phyloP scores from a whole-genome alignment of 2,113 vertebrate species.

The Rousettus leschenaultii region DNA sequence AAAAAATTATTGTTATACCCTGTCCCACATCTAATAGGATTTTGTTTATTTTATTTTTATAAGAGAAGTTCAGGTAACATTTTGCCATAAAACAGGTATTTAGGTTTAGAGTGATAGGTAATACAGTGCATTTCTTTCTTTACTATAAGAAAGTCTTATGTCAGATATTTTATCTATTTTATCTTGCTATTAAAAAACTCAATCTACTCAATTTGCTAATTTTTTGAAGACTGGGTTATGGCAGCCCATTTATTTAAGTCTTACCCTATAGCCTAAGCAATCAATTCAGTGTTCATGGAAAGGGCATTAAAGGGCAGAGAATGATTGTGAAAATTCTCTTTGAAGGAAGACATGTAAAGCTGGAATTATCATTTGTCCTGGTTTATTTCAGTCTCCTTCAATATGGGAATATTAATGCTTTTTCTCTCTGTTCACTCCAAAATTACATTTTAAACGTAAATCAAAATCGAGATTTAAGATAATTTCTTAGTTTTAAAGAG shows the following conservation, averaged over 20 bases:
- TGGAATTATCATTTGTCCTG: background rate
- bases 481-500: conserved; percentile 43
- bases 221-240: background rate
- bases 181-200: background rate
- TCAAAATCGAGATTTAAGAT: background rate
- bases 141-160: background rate
- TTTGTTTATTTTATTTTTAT: background rate
- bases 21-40: background rate
- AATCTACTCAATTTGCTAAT: background rate
- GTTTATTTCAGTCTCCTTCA: background rate
- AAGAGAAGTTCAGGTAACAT: background rate
- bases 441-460: conserved; percentile 6
- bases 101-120: background rate
- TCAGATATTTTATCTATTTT: background rate
- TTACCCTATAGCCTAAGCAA: background rate
- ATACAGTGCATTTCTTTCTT: background rate
- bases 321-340: background rate
- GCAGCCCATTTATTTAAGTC: background rate
- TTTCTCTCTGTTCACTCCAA: background rate
- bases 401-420: background rate
- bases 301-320: background rate
- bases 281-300: background rate
- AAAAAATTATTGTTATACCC: background rate
- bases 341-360: background rate
- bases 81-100: background rate